Percentiles rank a stretch among this genome's conserved stretches.
Evolutionary conservation across 2,797 vertebrate genomes (phyloP).

Genomic region (Pseudomugil tenellus): DNA sequence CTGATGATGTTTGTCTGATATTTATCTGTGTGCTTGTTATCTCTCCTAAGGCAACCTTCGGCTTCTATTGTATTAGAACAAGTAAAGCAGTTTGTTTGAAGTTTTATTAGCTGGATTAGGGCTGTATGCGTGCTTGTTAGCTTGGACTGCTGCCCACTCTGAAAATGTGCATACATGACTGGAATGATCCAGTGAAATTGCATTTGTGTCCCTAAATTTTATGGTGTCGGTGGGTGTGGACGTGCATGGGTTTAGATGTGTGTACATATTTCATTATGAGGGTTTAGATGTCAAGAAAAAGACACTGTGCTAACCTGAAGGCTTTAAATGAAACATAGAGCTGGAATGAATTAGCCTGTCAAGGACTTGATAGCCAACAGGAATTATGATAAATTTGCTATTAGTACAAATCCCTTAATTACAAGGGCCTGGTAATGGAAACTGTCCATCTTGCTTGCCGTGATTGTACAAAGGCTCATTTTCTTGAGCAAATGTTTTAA

Average conservation of each 20-base stretch:
- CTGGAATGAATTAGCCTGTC: conserved; percentile 78
- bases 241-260: background rate
- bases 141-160: background rate
- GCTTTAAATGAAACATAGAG: conserved; percentile 68
- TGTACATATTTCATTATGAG: conserved; percentile 45
- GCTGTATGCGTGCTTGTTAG: background rate
- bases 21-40: conserved; percentile 26
- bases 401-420: conserved; percentile 82
- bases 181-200: background rate
- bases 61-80: conserved; percentile 24
- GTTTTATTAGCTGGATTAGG: conserved; percentile 10
- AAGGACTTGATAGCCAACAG: conserved; percentile 63
- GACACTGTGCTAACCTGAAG: conserved; percentile 65
- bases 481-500: conserved; percentile 69
- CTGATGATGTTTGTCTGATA: conserved; percentile 29
- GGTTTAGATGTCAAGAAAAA: conserved; percentile 63
- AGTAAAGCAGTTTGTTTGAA: conserved; percentile 28
- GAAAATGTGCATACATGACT: background rate
- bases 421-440: conserved; percentile 78
- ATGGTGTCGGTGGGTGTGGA: conserved; percentile 2
- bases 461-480: conserved; percentile 70
- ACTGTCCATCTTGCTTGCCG: conserved; percentile 77
- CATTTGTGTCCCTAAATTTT: background rate
- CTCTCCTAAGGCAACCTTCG: conserved; percentile 14
- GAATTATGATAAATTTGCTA: conserved; percentile 81